phyloP scores from a whole-genome alignment of 2,888 invertebrate genomes.

The Noctua janthina region DNA sequence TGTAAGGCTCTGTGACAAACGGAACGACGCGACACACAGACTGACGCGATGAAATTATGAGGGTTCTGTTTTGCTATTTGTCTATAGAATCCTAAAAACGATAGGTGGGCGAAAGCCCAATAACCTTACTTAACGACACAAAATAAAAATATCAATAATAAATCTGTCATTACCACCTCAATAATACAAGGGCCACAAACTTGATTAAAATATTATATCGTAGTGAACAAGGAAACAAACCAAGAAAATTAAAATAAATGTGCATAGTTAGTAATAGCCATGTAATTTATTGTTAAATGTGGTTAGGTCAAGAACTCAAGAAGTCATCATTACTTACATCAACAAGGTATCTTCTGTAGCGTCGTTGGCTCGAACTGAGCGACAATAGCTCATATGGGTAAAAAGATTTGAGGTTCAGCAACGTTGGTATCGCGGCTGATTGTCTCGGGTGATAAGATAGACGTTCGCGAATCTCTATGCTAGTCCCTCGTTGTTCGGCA shows the following conservation, averaged over 20 bases:
- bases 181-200: not conserved
- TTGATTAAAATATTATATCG: not conserved
- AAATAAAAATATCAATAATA: not conserved
- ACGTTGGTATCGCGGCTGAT: not conserved
- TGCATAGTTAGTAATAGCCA: not conserved
- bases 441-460: not conserved
- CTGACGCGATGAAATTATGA: not conserved
- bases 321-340: constrained; percentile 9
- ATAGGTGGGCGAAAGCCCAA: not conserved
- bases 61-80: not conserved
- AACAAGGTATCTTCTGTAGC: not conserved
- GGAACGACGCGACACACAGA: not conserved
- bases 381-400: not conserved
- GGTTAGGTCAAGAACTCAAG: constrained; percentile 19
- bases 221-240: constrained; percentile 5
- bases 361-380: not conserved
- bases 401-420: not conserved
- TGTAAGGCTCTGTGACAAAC: not conserved
- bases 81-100: not conserved
- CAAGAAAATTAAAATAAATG: not conserved
- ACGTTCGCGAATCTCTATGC: not conserved
- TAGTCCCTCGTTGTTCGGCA: not conserved
- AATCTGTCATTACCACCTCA: not conserved
- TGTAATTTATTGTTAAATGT: not conserved
- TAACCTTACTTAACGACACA: not conserved